Evolutionary conservation across 2,113 vertebrate species (phyloP).

Genomic region (Marcusenius ussheri): DNA sequence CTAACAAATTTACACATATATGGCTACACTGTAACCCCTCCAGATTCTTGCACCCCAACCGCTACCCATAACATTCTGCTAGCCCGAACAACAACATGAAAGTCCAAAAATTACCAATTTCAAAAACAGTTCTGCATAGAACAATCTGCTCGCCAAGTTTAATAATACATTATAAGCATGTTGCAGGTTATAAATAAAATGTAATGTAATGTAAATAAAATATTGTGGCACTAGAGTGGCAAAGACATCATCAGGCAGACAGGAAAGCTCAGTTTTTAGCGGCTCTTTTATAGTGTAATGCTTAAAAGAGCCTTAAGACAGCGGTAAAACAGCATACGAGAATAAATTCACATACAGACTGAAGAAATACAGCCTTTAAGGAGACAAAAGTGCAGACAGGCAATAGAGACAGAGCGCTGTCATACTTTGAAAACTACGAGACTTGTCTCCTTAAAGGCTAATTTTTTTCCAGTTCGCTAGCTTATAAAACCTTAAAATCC

Average conservation of each 20-base stretch:
- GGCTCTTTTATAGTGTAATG: not conserved
- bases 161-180: not conserved
- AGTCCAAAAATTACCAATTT: too few relatives aligned
- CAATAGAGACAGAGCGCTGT: not conserved
- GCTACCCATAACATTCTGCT: too few relatives aligned
- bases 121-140: not conserved
- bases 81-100: too few relatives aligned
- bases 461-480: not conserved
- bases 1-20: not conserved
- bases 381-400: not conserved
- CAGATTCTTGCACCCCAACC: not conserved
- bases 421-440: not conserved
- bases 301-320: not conserved
- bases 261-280: not conserved
- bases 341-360: not conserved
- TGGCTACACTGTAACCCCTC: not conserved
- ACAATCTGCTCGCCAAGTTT: not conserved
- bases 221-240: not conserved
- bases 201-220: not conserved
- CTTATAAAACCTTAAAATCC: not conserved
- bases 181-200: not conserved
- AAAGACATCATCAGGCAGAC: not conserved
- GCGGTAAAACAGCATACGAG: not conserved
- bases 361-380: not conserved
- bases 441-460: not conserved